A percentile compares a stretch with the other conserved stretches of the same genome.
Conservation (phyloP, 2,888 invertebrate genomes). For the Macrostomum cliftonense region DNA sequence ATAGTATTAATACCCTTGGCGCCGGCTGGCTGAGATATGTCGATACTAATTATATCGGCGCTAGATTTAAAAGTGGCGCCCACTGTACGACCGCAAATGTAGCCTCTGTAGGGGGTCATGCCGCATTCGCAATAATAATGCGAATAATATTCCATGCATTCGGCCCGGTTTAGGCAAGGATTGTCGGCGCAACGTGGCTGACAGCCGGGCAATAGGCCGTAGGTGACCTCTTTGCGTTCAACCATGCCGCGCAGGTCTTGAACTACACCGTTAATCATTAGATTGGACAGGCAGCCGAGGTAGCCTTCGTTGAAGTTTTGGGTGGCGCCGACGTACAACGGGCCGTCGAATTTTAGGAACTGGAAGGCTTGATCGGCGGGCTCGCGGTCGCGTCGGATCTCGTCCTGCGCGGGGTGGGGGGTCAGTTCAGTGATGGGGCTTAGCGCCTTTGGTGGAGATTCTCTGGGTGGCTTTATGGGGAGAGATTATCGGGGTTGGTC, state of each 20-base stretch:
- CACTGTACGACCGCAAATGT: slow-evolving; percentile 50
- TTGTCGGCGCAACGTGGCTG: slow-evolving; percentile 69
- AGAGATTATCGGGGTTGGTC: no score
- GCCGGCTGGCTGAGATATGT: no score
- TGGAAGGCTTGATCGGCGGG: slow-evolving; percentile 45
- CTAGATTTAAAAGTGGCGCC: no score
- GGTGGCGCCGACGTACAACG: slow-evolving; percentile 53
- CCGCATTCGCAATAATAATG: slow-evolving; percentile 82
- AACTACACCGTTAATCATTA: slow-evolving; percentile 65
- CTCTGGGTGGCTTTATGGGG: no score
- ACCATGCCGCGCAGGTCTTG: slow-evolving; percentile 55
- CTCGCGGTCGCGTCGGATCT: slow-evolving; percentile 14
- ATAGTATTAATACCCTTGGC: slow-evolving; percentile 42
- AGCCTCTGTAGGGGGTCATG: slow-evolving; percentile 91
- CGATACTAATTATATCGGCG: no score
- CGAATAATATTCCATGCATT: slow-evolving; percentile 75
- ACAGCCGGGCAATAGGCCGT: slow-evolving; percentile 50
- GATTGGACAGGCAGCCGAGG: slow-evolving; percentile 74
- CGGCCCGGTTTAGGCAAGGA: slow-evolving; percentile 87
- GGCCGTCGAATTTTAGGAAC: slow-evolving; percentile 62
- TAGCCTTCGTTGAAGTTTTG: slow-evolving; percentile 59
- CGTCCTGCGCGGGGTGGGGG: no score
- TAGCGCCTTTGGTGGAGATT: no score
- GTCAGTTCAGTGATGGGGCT: no score
- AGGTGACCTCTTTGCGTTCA: slow-evolving; percentile 41